Conservation (phyloP, 2,113 vertebrate species). For the Paramisgurnus dabryanus region DNA sequence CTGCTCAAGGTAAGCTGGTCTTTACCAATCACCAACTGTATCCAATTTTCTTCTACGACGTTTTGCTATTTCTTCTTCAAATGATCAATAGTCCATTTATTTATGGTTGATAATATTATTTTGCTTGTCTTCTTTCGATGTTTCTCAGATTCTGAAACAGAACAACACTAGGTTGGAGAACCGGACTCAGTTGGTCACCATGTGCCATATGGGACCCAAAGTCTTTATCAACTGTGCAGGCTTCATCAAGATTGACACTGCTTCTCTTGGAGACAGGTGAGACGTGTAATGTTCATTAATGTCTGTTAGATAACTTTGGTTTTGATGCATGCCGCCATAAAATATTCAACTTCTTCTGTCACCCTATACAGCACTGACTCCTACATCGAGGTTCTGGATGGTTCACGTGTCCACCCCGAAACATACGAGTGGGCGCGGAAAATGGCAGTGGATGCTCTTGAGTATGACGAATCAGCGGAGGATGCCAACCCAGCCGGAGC, state of each 20-base stretch:
- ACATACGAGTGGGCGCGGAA: conserved; percentile 98
- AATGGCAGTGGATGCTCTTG: conserved; percentile 96
- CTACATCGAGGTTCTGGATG: conserved; percentile 97
- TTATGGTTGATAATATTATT: background rate
- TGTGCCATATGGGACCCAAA: conserved; percentile 99
- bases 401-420: conserved; percentile 96
- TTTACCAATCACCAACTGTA: background rate
- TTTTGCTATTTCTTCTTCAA: no score
- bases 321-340: background rate
- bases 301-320: background rate
- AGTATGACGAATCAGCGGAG: conserved; percentile 96
- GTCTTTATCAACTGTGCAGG: conserved; percentile 99
- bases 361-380: conserved; percentile 87
- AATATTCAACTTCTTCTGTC: background rate
- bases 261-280: conserved; percentile 94
- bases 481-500: conserved; percentile 98
- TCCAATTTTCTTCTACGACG: background rate
- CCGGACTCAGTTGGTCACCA: conserved; percentile 95
- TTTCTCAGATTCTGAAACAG: conserved; percentile 90
- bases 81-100: background rate
- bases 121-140: background rate
- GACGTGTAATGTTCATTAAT: background rate
- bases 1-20: conserved; percentile 85
- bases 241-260: conserved; percentile 98
- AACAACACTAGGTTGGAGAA: conserved; percentile 98